Evolutionary conservation across 2,888 invertebrate species (phyloP), one percentile per base, ranked within the genome.

Genomic region (Drosophila nr. fundita): DNA sequence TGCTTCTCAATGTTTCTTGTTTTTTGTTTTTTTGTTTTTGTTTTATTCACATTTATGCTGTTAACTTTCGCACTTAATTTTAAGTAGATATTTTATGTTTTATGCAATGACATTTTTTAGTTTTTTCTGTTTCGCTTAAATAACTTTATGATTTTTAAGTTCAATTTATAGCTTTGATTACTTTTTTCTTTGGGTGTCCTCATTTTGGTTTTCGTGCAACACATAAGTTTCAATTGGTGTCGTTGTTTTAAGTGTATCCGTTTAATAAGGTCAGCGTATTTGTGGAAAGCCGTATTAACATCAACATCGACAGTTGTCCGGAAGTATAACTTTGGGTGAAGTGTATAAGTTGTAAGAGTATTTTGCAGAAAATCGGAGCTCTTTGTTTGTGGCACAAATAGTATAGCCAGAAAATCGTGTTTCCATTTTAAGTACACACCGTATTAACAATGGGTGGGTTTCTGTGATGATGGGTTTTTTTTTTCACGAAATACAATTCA

Each of bases 41-140:
- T 45, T 45, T 59, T 69, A 68, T 78, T 76, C 72, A 75, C 88
- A 89, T 80, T 87, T 77, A 77, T 87, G 86, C 88, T 89, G 90
- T 86, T 86, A 86, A 86, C 85, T 86, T 83, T 89, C 90, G 82
- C 86, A 78, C 88, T 86, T 89, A 66, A 76, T 50, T 68, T 67
- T 76, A 77, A 53, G 42, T 86, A 83, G 77, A 80, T 58, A 86
- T 64, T 75, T 74, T 45, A 76, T 74, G 73, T 89, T 54, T 40
- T 30, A 5, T 45, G 8, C 18, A 68, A 42, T 68, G 69, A 27
- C 2, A 24, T 45, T 52, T 45, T 52, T 40, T 50, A 27, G 4
- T 21, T 27, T 54, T 58, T 57, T 50, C 21, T 55, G 8, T 40
- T 54, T 64, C 8, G 48, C 48, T 50, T 50, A 34, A 42, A 27